Evolutionary conservation across 1,140 invertebrate genomes (phyloP).

Genomic region (Tribolium castaneum): DNA sequence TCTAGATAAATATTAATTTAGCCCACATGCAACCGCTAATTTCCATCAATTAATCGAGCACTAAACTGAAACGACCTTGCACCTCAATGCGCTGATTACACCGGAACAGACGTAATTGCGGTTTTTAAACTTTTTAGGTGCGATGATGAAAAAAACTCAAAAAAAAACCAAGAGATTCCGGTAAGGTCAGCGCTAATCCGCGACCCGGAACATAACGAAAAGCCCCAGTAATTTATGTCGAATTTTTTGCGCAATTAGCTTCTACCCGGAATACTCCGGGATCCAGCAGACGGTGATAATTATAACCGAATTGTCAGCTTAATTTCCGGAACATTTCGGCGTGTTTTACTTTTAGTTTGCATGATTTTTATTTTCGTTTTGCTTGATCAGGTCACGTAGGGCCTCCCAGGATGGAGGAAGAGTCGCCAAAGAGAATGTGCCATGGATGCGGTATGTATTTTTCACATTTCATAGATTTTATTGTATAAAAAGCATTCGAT

Average conservation of each 20-base stretch:
- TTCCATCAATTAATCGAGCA: conserved; percentile 27
- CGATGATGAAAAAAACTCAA: background rate
- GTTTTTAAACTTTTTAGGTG: conserved; percentile 48
- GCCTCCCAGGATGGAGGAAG: conserved; percentile 79
- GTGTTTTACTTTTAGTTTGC: conserved; percentile 51
- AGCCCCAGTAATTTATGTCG: background rate
- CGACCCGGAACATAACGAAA: background rate
- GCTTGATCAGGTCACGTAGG: conserved; percentile 75
- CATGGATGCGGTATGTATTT: conserved; percentile 60
- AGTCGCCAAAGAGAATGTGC: conserved; percentile 73
- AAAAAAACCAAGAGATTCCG: background rate
- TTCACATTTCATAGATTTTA: background rate
- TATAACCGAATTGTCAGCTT: conserved; percentile 8
- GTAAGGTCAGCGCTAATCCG: background rate
- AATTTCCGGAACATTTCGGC: conserved; percentile 11
- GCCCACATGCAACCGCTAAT: conserved; percentile 11
- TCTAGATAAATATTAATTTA: conserved; percentile 1
- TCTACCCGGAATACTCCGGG: background rate
- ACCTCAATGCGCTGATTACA: conserved; percentile 27
- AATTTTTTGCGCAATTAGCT: conserved; percentile 28
- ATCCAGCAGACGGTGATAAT: background rate
- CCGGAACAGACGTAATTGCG: conserved; percentile 39
- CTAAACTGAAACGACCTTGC: conserved; percentile 35
- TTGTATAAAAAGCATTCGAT: background rate
- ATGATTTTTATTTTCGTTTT: conserved; percentile 62